Base-by-base conservation (phyloP, 2,797 vertebrate genomes). In the Gallinago stenura region DNA sequence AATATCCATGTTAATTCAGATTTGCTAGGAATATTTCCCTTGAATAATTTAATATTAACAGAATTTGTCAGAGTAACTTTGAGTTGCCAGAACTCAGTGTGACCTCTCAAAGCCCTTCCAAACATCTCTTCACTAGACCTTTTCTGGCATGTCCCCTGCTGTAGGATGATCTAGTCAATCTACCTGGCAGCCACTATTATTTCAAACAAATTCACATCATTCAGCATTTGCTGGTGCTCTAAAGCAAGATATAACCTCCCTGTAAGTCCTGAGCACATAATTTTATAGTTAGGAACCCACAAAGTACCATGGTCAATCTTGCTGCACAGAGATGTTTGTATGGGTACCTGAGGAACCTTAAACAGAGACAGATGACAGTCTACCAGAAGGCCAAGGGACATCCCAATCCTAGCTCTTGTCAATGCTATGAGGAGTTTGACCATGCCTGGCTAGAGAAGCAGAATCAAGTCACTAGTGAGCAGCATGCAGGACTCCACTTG, bases 401-500 rank as follows among this genome's bases (percentile, higher is more conserved):
- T 39, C 9, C 3, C 50, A 83, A 7, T 35, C 11, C 4, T 46
- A 83, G 30, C 10, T 85, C 39, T 81, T 87, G 18, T 46, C 50
- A 30, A 6, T 54, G 45, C 3, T 54, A 31, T 46, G 54, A 58
- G 66, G 28, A 89, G 4, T 20, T 77, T 72, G 54, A 25, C 12
- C 4, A 2, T 33, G 28, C 9, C 80, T 75, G 45, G 9, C 39
- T 70, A 30, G 6, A 58, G 10, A 48, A 77, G 33, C 14, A 43
- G 14, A 69, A 24, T 15, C 9, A 37, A 58, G 6, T 19, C 39
- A 56, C 26, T n/a, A 41, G 9, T 0, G 0, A 75, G 57, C 8
- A 41, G 62, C n/a, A 46, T 15, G 7, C 24, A 56, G 35, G 24
- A 39, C 17, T 66, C 25, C 57, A 33, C 26, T 39, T 70, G 37